Evolutionary conservation across 2,113 vertebrate genomes (phyloP).

Genomic region (Ranitomeya imitator): DNA sequence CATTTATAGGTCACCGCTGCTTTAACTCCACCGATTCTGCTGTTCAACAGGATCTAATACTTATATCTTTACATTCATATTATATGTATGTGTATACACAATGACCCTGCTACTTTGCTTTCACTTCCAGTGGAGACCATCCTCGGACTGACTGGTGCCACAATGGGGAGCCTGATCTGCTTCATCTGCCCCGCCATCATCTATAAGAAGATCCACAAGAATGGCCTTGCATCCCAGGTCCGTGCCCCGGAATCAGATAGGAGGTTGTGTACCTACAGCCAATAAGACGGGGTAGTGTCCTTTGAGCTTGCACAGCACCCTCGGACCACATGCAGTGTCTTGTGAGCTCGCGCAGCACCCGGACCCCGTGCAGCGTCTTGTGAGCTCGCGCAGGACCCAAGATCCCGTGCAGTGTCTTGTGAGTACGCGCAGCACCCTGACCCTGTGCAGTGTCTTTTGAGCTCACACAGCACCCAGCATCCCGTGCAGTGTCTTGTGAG

Average conservation of each 20-base stretch:
- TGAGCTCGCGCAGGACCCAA: too few relatives aligned
- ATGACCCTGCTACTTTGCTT: not conserved
- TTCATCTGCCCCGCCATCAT: slow-evolving; percentile 97
- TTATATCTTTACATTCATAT: too few relatives aligned
- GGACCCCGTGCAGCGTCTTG: too few relatives aligned
- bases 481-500: too few relatives aligned
- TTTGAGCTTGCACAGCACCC: not conserved
- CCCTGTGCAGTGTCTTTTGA: too few relatives aligned
- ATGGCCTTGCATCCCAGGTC: slow-evolving; percentile 85
- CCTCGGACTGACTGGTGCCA: slow-evolving; percentile 93
- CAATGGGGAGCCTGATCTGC: slow-evolving; percentile 98
- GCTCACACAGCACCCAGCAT: too few relatives aligned
- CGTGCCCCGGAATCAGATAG: not conserved
- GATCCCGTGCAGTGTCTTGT: too few relatives aligned
- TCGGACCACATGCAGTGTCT: not conserved
- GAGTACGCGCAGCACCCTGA: too few relatives aligned
- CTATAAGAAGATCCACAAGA: slow-evolving; percentile 93
- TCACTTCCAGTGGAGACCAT: slow-evolving; percentile 88
- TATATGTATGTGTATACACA: not conserved
- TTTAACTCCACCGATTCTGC: too few relatives aligned
- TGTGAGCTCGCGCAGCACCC: too few relatives aligned
- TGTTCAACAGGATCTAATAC: too few relatives aligned
- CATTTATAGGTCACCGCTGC: not conserved
- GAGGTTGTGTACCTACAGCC: not conserved
- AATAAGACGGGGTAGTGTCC: not conserved